These are phyloP conservation scores for Nothoprocta pentlandii DNA, from an alignment of 2,113 vertebrate species.

Conservation along the genomic window DNA sequence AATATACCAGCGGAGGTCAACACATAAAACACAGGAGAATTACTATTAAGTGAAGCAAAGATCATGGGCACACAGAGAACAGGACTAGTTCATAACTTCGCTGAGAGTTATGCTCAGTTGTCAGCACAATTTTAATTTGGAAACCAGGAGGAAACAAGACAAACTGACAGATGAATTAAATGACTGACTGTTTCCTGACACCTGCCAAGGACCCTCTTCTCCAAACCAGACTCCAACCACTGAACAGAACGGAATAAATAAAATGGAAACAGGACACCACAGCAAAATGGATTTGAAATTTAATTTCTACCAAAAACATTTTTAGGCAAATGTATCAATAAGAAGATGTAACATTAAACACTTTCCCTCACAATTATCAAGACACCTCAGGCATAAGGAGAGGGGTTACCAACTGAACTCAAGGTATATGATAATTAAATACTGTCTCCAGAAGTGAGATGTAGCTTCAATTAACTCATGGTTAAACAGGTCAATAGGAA, in stretches of 20 bases:
- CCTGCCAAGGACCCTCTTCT: conserved; percentile 24
- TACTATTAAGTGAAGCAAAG: neutral
- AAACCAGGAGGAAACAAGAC: neutral
- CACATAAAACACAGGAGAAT: neutral
- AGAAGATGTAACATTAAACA: conserved; percentile 3
- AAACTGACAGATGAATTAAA: conserved; percentile 11
- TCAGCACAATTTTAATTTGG: neutral
- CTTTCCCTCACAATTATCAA: conserved; percentile 3
- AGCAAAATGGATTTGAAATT: neutral
- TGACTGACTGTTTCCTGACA: conserved; percentile 24
- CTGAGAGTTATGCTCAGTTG: neutral
- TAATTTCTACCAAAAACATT: neutral
- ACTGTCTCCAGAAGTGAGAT: conserved; percentile 40
- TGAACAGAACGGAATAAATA: conserved; percentile 16
- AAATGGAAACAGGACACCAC: neutral
- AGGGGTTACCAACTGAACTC: neutral
- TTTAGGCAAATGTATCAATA: neutral
- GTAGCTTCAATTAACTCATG: conserved; percentile 22
- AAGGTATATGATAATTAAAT: neutral
- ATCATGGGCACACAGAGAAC: neutral
- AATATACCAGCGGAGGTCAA: neutral
- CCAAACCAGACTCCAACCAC: neutral
- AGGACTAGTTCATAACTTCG: neutral
- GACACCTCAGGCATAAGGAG: neutral
- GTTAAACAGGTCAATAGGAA: conserved; percentile 43